These are phyloP conservation scores for Brenthis ino DNA, from an alignment of 2,888 invertebrate species.

Conservation along the genomic window DNA sequence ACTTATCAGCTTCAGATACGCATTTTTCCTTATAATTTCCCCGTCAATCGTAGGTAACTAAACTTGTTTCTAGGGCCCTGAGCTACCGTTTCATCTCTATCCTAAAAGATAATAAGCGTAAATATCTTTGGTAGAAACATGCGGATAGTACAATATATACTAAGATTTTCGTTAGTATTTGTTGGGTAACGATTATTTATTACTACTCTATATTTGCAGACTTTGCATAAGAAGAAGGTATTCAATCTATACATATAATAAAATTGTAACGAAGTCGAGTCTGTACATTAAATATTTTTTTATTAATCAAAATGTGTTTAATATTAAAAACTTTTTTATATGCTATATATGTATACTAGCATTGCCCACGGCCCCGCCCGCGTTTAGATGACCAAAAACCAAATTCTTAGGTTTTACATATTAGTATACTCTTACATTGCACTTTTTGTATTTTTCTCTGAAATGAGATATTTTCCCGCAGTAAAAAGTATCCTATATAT, in stretches of 20 bases:
- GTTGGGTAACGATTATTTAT: constrained; percentile 11
- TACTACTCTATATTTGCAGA: not conserved
- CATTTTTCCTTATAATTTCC: constrained; percentile 64
- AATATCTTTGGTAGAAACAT: constrained; percentile 59
- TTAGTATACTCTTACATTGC: no score
- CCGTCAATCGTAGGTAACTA: constrained; percentile 33
- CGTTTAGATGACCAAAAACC: no score
- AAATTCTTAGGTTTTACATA: no score
- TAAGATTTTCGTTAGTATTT: constrained; percentile 20
- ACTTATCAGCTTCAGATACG: constrained; percentile 39
- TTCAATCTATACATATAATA: not conserved
- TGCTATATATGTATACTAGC: no score
- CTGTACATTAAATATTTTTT: no score
- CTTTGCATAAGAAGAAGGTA: not conserved
- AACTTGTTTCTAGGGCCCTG: constrained; percentile 45
- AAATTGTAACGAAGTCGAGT: no score
- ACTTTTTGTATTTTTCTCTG: no score
- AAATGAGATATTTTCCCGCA: no score
- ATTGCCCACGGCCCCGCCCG: no score
- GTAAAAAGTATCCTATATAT: no score
- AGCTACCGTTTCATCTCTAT: constrained; percentile 63
- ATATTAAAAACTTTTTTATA: no score
- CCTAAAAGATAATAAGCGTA: constrained; percentile 59
- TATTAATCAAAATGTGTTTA: no score
- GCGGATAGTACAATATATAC: constrained; percentile 51